Percentiles rank a stretch among this genome's conserved stretches.
These are phyloP conservation scores for Telmatochromis sp. DNA, from an alignment of 2,113 vertebrate species.

Conservation along the genomic window DNA sequence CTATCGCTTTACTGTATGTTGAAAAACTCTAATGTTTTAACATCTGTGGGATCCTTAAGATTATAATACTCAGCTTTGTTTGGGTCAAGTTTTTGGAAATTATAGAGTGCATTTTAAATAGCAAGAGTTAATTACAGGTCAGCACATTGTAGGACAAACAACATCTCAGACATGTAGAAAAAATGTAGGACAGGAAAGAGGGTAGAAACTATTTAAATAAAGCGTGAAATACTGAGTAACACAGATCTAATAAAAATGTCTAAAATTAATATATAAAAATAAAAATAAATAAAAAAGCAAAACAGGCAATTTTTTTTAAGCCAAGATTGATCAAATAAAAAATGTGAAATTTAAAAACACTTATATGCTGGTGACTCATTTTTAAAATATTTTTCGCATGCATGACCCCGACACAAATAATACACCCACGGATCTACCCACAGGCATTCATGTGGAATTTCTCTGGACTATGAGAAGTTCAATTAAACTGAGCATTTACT, in stretches of 20 bases:
- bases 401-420: background rate
- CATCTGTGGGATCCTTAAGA: background rate
- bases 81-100: background rate
- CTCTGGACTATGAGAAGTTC: background rate
- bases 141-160: background rate
- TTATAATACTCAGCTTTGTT: background rate
- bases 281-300: background rate
- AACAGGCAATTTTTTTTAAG: background rate
- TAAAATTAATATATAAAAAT: background rate
- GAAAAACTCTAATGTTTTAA: background rate
- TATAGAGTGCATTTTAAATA: background rate
- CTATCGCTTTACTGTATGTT: slow-evolving; percentile 85
- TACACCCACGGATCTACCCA: background rate
- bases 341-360: background rate
- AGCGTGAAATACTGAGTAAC: background rate
- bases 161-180: background rate
- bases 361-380: background rate
- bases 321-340: background rate
- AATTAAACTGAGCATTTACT: background rate
- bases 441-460: background rate
- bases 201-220: background rate
- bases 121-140: background rate
- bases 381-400: background rate
- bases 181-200: background rate
- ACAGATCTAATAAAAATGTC: background rate